Conservation (phyloP, 2,113 vertebrate species). For the Phaethornis superciliosus region DNA sequence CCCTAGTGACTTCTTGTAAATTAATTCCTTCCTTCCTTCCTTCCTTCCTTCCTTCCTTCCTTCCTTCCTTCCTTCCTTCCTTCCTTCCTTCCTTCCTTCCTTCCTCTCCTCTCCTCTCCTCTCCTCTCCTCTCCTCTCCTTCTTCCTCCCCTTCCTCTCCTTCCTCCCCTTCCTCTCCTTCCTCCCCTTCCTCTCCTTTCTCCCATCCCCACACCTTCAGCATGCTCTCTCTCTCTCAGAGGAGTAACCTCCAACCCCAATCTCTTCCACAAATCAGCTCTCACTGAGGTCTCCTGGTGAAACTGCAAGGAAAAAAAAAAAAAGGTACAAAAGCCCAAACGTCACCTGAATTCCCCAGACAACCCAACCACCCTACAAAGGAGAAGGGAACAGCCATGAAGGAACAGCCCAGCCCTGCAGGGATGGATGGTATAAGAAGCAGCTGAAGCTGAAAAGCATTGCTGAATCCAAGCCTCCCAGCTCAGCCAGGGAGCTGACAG, state of each 20-base stretch:
- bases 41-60: too few relatives aligned
- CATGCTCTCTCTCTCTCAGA: not conserved
- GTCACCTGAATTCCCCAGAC: not conserved
- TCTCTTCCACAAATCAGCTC: not conserved
- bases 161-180: too few relatives aligned
- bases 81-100: too few relatives aligned
- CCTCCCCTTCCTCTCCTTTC: too few relatives aligned
- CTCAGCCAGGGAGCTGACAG: not conserved
- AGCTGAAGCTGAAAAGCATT: not conserved
- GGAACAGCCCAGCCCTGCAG: not conserved
- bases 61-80: too few relatives aligned
- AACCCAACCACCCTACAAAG: not conserved
- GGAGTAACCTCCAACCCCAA: not conserved
- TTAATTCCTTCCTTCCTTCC: too few relatives aligned
- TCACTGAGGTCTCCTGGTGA: not conserved
- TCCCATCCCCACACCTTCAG: not conserved
- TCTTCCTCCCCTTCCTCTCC: too few relatives aligned
- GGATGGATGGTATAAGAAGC: not conserved
- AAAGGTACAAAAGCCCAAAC: not conserved
- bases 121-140: too few relatives aligned
- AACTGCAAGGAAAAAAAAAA: not conserved
- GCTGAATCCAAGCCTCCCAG: not conserved
- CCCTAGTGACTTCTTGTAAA: not conserved
- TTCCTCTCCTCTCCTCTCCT: too few relatives aligned
- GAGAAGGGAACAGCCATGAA: rapidly evolving